These are phyloP conservation scores for Tringa solitaria DNA, from an alignment of 2,113 vertebrate genomes.

Conservation along the genomic window DNA sequence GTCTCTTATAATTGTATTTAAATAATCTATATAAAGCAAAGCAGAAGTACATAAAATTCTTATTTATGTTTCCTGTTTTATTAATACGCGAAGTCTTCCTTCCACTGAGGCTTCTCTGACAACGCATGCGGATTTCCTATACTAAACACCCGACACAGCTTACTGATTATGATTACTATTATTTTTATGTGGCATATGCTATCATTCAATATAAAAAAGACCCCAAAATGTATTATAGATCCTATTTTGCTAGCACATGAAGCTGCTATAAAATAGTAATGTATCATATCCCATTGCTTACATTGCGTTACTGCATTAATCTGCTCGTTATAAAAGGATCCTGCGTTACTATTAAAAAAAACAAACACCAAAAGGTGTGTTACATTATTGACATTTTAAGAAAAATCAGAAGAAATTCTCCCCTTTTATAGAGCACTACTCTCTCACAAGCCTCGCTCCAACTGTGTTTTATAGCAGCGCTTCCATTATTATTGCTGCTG, in stretches of 20 bases:
- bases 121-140: not conserved
- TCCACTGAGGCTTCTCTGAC: not conserved
- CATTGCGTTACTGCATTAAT: not conserved
- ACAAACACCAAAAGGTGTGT: not conserved
- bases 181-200: not conserved
- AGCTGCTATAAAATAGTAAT: not conserved
- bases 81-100: not conserved
- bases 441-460: not conserved
- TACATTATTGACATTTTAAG: not conserved
- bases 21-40: not conserved
- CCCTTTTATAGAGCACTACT: accelerated
- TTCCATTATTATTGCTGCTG: not conserved
- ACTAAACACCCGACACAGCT: not conserved
- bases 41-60: not conserved
- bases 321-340: not conserved
- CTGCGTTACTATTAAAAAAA: not conserved
- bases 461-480: not conserved
- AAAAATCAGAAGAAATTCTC: not conserved
- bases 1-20: not conserved
- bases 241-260: not conserved
- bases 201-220: not conserved
- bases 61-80: not conserved
- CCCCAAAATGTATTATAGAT: not conserved
- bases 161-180: not conserved
- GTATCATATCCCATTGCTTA: not conserved